Base-by-base conservation (phyloP, 2,888 invertebrate species). In the Athetis lepigone region DNA sequence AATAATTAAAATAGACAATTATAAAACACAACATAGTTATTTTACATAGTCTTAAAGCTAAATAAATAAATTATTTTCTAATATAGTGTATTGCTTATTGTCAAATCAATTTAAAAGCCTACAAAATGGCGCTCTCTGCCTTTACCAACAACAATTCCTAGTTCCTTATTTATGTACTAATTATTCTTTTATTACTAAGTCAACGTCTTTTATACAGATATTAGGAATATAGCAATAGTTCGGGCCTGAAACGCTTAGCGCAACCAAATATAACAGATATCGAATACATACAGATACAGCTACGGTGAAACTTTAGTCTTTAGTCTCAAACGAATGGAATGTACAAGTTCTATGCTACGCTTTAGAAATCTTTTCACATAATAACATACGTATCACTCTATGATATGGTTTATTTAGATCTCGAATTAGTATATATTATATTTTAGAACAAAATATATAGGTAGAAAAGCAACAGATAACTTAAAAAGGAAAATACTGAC, bases 41-140 rank as follows among this genome's bases (percentile, higher is more conserved):
- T 92, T 93, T 92, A 94, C 92, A 92, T 91, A 90, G 90, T 91
- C 94, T 90, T 94, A 94, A 89, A 91, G 87, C 92, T 89, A 94
- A 94, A 94, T 94, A 94, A 94, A 94, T 94, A 93, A 94, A 90
- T 92, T 87, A 93, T 85, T 86, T 80, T 90, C 92, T 93, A 92
- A 83, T 84, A 86, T 85, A 89, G 85, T 87, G 76, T 89, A 90
- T 91, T 88, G 91, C 94, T 94, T 94, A 94, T 93, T 94, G 94
- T 94, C 94, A 88, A 94, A 92, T 89, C 85, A 93, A 92, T 89
- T 87, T 85, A 89, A 90, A 89, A 83, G 75, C 81, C 87, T 86
- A 87, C 68, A 73, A 77, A 80, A 69, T 79, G 79, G 77, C 79
- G 79, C 81, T 76, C 70, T 58, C 73, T 73, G 71, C 71, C 77